A percentile compares a stretch with the other conserved stretches of the same genome.
phyloP scores from a whole-genome alignment of 2,888 invertebrate species.

The Ellobium chinense region DNA sequence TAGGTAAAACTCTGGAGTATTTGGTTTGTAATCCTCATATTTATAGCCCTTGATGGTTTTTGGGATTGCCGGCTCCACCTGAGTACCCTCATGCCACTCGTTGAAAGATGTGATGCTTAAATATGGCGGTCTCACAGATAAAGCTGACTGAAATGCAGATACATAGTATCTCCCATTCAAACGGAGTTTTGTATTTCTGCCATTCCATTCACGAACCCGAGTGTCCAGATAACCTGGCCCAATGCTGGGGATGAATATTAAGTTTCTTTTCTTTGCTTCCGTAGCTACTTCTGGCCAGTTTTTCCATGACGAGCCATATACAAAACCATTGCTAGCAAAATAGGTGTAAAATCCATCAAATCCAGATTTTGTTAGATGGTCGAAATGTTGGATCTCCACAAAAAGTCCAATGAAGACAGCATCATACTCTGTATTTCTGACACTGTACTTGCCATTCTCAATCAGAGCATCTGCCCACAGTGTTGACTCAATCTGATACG shows the following conservation, averaged over 20 bases:
- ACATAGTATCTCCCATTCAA: conserved; percentile 84
- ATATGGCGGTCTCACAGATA: conserved; percentile 82
- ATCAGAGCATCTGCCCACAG: conserved; percentile 81
- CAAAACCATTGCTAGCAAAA: conserved; percentile 84
- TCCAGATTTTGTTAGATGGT: conserved; percentile 75
- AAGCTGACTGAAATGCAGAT: conserved; percentile 83
- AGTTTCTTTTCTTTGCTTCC: conserved; percentile 59
- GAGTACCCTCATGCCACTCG: conserved; percentile 88
- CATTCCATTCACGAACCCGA: conserved; percentile 83
- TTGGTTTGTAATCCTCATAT: conserved; percentile 84
- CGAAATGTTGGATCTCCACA: conserved; percentile 80
- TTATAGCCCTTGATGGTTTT: conserved; percentile 66
- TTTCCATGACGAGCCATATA: conserved; percentile 82
- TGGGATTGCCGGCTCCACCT: conserved; percentile 84
- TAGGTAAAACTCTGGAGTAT: conserved; percentile 83
- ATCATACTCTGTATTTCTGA: conserved; percentile 82
- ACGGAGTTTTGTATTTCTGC: conserved; percentile 81
- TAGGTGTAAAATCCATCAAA: conserved; percentile 84
- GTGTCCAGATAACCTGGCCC: conserved; percentile 87
- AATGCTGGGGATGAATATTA: conserved; percentile 84
- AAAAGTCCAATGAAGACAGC: conserved; percentile 83
- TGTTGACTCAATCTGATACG: conserved; percentile 81
- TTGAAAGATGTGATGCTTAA: conserved; percentile 87
- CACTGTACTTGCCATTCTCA: conserved; percentile 79
- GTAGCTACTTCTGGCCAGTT: conserved; percentile 66